phyloP scores from a whole-genome alignment of 2,113 vertebrate species.

The Herpetotheres cachinnans region DNA sequence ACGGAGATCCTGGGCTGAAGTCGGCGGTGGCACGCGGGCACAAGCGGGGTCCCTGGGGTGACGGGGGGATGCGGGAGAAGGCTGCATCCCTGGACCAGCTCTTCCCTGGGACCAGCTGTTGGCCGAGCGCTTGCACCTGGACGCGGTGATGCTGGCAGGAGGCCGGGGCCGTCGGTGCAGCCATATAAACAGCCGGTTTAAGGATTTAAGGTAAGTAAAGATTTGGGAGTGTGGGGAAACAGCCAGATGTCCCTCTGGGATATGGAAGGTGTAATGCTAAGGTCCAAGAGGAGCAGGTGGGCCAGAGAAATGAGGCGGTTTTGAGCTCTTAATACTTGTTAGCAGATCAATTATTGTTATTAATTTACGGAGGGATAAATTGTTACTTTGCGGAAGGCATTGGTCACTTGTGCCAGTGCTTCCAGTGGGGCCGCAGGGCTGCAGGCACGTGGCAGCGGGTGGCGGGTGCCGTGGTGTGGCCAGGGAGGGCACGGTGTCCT shows the following conservation, averaged over 20 bases:
- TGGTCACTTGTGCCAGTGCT: neutral
- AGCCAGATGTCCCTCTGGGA: accelerated
- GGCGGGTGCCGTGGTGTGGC: neutral
- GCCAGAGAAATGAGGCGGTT: neutral
- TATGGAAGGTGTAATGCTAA: accelerated
- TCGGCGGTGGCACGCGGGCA: accelerated
- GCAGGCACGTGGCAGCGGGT: too few species aligned
- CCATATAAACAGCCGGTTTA: accelerated
- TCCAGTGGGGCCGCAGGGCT: neutral
- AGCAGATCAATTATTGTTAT: neutral
- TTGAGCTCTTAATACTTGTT: too few species aligned
- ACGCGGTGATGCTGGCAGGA: neutral
- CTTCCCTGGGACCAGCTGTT: neutral
- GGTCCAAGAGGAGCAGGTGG: neutral
- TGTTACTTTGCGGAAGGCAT: accelerated
- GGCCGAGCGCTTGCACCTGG: accelerated
- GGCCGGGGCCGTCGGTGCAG: accelerated
- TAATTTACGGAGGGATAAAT: neutral
- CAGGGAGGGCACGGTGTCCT: neutral
- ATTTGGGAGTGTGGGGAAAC: neutral
- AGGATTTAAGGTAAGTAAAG: neutral
- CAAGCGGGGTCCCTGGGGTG: accelerated
- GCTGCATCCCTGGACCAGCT: neutral
- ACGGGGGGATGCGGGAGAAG: neutral
- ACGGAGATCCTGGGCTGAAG: neutral